Evolutionary conservation across 2,797 vertebrate species (phyloP), one percentile per base, ranked within the genome.

Genomic region (Propithecus deckenii): DNA sequence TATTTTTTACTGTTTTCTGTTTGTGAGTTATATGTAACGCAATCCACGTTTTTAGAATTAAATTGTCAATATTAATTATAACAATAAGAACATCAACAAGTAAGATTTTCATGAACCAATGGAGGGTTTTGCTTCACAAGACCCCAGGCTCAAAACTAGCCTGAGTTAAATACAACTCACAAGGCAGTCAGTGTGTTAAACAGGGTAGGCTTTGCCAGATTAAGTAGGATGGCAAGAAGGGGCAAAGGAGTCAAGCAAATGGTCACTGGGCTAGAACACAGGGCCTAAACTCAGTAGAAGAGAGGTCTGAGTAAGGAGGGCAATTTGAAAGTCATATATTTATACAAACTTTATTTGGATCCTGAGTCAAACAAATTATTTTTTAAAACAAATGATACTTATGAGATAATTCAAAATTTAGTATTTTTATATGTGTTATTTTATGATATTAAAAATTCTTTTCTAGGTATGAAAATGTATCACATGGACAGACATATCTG

Each of bases 371-470:
- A 75, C 11, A 75, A 95, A 88, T 46, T 79, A 80, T 46, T 71
- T 74, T 92, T 65, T 59, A 55, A 78, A 86, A 41, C 20, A 85
- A 89, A 72, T 88, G 63, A 76, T 11, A 92, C 13, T 91, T 55
- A 86, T 55, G 35, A 95, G 32, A 87, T 18, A 87, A 92, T 1
- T 91, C 5, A 22, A 85, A 93, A 93, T 63, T 46, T 86, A 75
- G 23, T 92, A 38, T 50, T 92, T 88, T 86, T 74, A 86, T 72
- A 87, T 84, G 88, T 93, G 46, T n/a, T 80, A 92, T 57, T 86
- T 91, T 84, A 91, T 78, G 28, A 78, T 72, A 74, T 78, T 30
- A 52, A 69, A 43, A 50, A 69, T 69, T 52, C n/a, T 52, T 84
- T 84, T 84, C 20, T 50, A 84, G 7, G 22, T 84, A 84, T 65